Base-by-base conservation (phyloP, 2,113 vertebrate genomes). In the Ciconia boyciana region DNA sequence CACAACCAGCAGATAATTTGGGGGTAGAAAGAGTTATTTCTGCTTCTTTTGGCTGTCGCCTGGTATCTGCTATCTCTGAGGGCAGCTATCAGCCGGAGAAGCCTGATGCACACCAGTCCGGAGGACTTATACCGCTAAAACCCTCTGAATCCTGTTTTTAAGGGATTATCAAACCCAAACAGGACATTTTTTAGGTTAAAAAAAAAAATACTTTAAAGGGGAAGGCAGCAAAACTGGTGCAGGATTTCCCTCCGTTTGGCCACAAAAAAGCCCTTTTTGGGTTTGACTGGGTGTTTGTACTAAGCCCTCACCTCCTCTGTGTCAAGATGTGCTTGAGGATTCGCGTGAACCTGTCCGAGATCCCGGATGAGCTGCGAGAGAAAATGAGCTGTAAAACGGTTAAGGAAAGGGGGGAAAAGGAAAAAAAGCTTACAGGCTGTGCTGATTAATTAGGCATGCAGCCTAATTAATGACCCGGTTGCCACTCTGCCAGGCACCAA, bases 241-340 rank as follows among this genome's bases (percentile, higher is more conserved):
- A 4, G 34, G 19, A 34, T 57, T 64, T 31, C 48, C 25, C 29
- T 46, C 0, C 0, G 0, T 44, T 39, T 8, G 32, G 36, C 13
- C 21, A 7, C 7, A 44, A 24, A 72, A 10, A 7, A 7, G 36
- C 13, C 4, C 9, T 9, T 32, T 29, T 7, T 4, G 20, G 44
- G 36, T 46, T 16, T 4, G 3, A 4, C 6, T 0, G 1, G 5
- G 82, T 5, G 39, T 36, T 29, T 4, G 55, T 1, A 2, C 13
- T 1, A 4, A 31, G 7, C 1, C 8, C 96, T 95, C 95, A 99
- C 99, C 99, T 99, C 76, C 98, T 98, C 95, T 99, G 99, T 9
- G 98, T 99, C 97, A 99, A 95, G 95, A 99, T 95, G 97, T 99
- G 99, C 72, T 98, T 99, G 82, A 99, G 98, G 52, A 99, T 98